Base-by-base conservation (phyloP, 1,140 invertebrate genomes). In the Drosophila azteca region DNA sequence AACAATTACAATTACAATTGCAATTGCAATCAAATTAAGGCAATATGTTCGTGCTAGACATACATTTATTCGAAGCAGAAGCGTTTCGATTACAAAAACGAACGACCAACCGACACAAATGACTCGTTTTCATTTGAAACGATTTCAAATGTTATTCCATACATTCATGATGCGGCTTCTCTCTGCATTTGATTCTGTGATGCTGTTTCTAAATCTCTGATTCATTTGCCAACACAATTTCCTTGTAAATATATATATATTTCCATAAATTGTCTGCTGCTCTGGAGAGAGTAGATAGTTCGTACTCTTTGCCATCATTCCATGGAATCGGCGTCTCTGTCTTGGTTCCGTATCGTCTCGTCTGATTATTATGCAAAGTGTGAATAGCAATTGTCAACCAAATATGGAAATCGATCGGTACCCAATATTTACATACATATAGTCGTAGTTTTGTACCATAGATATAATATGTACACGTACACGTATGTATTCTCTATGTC, bases 281-380 rank as follows among this genome's bases (percentile, higher is more conserved):
- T 52, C 17, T 20, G 17, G 17, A 20, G 2, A 8, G 29, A 66
- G 39, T 26, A 26, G 24, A 5, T 26, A 26, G 24, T 26, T 26
- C 4, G 24, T 26, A 26, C 4, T 44, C 65, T 68, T 48, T 68
- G 61, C 50, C 53, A 68, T 20, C 0, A 57, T 64, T 68, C 24
- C 1, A 20, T 20, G 17, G n/a, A n/a, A n/a, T n/a, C n/a, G n/a
- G n/a, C n/a, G n/a, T n/a, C n/a, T n/a, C n/a, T 24, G 3, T 24
- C 24, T 24, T 24, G 43, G 43, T 43, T 11, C 17, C 24, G 39
- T 41, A n/a, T 41, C 22, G 11, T 17, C 35, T 46, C 55, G 50
- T 46, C 69, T 82, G 79, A 50, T 87, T 88, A 83, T 72, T 87
- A 87, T 87, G 80, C 80, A 84, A 84, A 84, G 80, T 84, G 80